Conservation (phyloP, 37 sponge, comb jelly and placozoan species). For the Geodia barretti region DNA sequence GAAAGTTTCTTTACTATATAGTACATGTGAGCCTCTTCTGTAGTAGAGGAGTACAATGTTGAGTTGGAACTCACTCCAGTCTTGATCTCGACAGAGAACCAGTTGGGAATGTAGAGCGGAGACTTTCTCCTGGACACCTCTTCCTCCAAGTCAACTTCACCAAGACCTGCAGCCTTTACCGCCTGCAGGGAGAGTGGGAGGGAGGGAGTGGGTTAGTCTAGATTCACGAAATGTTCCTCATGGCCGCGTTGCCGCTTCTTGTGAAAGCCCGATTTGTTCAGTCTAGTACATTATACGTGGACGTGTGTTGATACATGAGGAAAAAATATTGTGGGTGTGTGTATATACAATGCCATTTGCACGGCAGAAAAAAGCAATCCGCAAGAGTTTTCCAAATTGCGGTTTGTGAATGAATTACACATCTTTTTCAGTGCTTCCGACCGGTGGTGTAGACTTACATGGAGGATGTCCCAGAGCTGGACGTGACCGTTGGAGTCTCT, state of each 20-base stretch:
- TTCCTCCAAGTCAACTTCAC: constrained; percentile 85
- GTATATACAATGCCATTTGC: background rate
- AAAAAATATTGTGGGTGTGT: background rate
- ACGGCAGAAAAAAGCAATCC: background rate
- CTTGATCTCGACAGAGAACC: constrained; percentile 92
- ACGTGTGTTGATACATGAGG: background rate
- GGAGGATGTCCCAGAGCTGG: constrained; percentile 81
- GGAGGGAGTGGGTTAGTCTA: background rate
- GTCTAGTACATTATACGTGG: background rate
- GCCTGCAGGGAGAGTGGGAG: constrained; percentile 43
- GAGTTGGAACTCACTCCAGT: constrained; percentile 90
- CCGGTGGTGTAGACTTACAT: too few relatives aligned
- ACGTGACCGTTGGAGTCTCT: constrained; percentile 62
- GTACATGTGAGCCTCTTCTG: background rate
- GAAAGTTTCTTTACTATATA: too few relatives aligned
- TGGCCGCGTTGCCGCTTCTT: too few relatives aligned
- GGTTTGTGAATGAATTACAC: too few relatives aligned
- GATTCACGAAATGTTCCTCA: too few relatives aligned
- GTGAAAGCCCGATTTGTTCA: too few relatives aligned
- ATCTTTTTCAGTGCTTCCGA: too few relatives aligned
- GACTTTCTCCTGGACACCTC: constrained; percentile 68
- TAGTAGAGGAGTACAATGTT: background rate
- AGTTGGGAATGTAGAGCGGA: constrained; percentile 87
- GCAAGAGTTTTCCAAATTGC: background rate
- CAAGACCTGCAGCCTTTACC: constrained; percentile 65